Evolutionary conservation across 2,797 vertebrate species (phyloP), one percentile per base, ranked within the genome.

Genomic region (Macrochelys suwanniensis): DNA sequence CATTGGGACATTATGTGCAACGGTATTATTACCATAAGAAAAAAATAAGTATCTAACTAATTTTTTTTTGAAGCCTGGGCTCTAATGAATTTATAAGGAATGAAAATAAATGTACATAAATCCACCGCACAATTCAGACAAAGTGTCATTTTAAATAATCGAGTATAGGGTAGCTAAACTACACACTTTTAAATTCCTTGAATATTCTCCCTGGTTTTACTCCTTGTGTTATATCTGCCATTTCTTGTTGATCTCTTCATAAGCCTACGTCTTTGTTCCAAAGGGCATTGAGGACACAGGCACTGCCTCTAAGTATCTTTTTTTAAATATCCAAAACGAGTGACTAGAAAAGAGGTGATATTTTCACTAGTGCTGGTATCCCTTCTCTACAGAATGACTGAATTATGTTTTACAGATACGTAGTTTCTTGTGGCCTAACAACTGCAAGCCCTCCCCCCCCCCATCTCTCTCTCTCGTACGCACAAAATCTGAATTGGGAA

Each of bases 81-180:
- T 91, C 86, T 95, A 45, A 80, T 94, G 80, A 94, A 93, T 83
- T 83, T 94, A 94, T 94, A 92, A 88, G 78, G 80, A 96, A 81
- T 0, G 68, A 96, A 95, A 85, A 90, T 56, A 92, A 97, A 96
- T 80, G 53, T 81, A 96, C 82, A 95, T 86, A 94, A 96, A 96
- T 93, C 88, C 13, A 0, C 90, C 94, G 91, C 94, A 87, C 50
- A 81, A 80, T 82, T 92, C 1, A 0, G 85, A 50, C 87, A 94
- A 93, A 97, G 86, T 88, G 71, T 49, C 15, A 3, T 86, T 86
- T 95, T 97, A 95, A 94, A 97, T 49, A 96, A 95, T 83, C 88
- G 90, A 94, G 50, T 87, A 95, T 89, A 83, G 1, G 8, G 80
- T 2, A 92, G 57, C 54, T 92, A 92, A 90, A 77, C 31, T 37